Evolutionary conservation across 2,888 invertebrate species (phyloP).

Genomic region (Andrena trimmerana): DNA sequence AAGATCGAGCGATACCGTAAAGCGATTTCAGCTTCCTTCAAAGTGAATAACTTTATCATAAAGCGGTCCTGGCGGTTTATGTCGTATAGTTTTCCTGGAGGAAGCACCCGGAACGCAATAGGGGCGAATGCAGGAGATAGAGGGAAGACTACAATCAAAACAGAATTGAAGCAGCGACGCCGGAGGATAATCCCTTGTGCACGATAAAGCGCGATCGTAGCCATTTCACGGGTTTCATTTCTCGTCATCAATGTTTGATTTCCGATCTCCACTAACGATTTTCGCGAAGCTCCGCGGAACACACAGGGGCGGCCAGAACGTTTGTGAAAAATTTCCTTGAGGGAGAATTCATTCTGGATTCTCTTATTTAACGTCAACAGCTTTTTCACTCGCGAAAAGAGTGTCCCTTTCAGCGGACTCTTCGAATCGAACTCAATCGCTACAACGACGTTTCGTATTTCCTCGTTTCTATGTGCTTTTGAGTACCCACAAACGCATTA

Average conservation of each 20-base stretch:
- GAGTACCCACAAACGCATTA: neutral
- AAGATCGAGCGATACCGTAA: conserved; percentile 47
- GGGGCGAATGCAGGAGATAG: neutral
- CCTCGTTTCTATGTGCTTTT: no score
- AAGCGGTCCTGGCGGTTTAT: neutral
- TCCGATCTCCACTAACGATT: neutral
- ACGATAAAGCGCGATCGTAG: neutral
- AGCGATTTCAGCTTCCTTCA: conserved; percentile 46
- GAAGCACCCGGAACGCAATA: neutral
- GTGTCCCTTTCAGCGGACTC: no score
- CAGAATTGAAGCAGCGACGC: neutral
- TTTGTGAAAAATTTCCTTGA: no score
- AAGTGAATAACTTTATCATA: conserved; percentile 54
- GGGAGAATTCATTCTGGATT: no score
- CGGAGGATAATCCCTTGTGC: conserved; percentile 11
- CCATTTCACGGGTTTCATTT: neutral
- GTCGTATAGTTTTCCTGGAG: neutral
- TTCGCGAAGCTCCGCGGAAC: no score
- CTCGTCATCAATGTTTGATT: neutral
- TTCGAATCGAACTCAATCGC: no score
- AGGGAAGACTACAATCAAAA: neutral
- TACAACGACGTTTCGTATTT: no score
- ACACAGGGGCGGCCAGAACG: no score
- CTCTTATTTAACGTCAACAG: no score
- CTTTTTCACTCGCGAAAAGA: no score